These are phyloP conservation scores for Epirrhoe tristata DNA, from an alignment of 2,888 invertebrate genomes.

Conservation along the genomic window DNA sequence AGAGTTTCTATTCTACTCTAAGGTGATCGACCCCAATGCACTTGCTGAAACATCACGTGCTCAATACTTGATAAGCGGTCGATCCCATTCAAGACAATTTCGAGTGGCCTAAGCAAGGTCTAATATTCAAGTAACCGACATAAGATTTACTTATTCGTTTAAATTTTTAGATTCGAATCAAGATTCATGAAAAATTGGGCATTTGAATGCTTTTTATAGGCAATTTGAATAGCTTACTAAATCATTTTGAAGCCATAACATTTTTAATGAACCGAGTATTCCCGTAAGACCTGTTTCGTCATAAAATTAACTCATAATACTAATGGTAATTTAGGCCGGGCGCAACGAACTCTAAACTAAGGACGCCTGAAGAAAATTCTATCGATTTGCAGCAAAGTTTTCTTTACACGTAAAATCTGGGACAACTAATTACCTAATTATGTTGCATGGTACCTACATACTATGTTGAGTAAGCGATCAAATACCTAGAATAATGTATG, in stretches of 20 bases:
- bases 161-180: too few relatives aligned
- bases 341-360: conserved; percentile 32
- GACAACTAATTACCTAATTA: conserved; percentile 29
- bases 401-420: conserved; percentile 31
- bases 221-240: neutral
- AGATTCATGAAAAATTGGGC: too few relatives aligned
- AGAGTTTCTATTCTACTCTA: too few relatives aligned
- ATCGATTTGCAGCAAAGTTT: conserved; percentile 34
- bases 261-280: neutral
- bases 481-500: neutral
- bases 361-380: conserved; percentile 29
- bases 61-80: too few relatives aligned
- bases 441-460: conserved; percentile 11
- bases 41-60: too few relatives aligned
- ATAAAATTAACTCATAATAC: conserved; percentile 14
- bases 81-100: too few relatives aligned
- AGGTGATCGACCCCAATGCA: too few relatives aligned
- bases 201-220: too few relatives aligned
- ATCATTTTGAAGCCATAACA: neutral
- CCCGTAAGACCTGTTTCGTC: conserved; percentile 5
- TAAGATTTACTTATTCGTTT: too few relatives aligned
- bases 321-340: conserved; percentile 33
- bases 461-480: neutral
- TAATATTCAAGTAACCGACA: too few relatives aligned
- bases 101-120: too few relatives aligned